phyloP scores from a whole-genome alignment of 2,888 invertebrate species.

The Campoplex nolae region DNA sequence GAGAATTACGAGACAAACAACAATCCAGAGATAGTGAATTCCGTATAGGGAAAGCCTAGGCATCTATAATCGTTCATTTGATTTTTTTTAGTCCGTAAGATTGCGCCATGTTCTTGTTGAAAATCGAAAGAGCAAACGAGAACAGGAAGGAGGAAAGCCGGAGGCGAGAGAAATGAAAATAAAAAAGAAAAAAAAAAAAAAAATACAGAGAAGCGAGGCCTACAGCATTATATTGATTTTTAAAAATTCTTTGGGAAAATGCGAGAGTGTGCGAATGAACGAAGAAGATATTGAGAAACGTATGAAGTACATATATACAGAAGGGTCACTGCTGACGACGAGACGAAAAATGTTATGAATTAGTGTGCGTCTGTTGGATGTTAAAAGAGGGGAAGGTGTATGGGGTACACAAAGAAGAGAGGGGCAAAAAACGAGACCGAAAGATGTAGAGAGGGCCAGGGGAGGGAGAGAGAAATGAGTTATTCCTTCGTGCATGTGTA shows the following conservation, averaged over 20 bases:
- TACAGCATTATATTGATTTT: constrained; percentile 79
- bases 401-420: constrained; percentile 57
- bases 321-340: constrained; percentile 62
- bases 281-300: constrained; percentile 71
- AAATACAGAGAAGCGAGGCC: constrained; percentile 51
- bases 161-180: constrained; percentile 17
- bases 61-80: constrained; percentile 17
- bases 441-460: constrained; percentile 50
- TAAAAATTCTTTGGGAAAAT: constrained; percentile 79
- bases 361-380: constrained; percentile 5
- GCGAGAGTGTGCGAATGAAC: constrained; percentile 69
- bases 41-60: constrained; percentile 33
- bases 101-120: constrained; percentile 3
- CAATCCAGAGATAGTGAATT: constrained; percentile 50
- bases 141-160: constrained; percentile 8
- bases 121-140: constrained; percentile 29
- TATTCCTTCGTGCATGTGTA: constrained; percentile 7
- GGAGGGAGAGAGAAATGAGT: constrained; percentile 66
- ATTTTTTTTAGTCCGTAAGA: constrained; percentile 16
- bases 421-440: constrained; percentile 51
- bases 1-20: constrained; percentile 50
- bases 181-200: constrained; percentile 45
- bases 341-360: constrained; percentile 54
- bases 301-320: constrained; percentile 21
- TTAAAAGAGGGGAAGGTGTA: constrained; percentile 36